Conservation (phyloP, 1,140 invertebrate species). For the Leptopilina clavipes region DNA sequence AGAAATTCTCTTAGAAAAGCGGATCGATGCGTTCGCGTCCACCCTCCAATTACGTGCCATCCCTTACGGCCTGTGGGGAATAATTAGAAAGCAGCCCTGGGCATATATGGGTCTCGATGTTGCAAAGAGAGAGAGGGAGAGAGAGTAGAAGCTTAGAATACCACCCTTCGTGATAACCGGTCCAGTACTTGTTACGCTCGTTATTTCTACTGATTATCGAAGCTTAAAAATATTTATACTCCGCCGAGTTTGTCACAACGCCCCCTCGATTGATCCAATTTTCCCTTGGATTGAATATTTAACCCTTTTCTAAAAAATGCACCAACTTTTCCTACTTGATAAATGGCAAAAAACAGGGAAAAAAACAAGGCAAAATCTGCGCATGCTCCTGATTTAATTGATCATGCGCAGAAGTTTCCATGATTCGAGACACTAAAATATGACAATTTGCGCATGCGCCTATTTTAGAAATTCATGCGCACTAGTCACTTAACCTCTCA, state of each 20-base stretch:
- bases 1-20: conserved; percentile 62
- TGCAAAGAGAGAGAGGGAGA: conserved; percentile 53
- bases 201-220: conserved; percentile 17
- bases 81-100: conserved; percentile 72
- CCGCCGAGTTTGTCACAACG: background rate
- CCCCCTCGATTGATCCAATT: background rate
- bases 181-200: conserved; percentile 28
- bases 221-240: conserved; percentile 32
- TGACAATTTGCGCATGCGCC: too few species aligned
- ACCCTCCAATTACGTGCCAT: conserved; percentile 71
- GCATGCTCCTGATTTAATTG: too few species aligned
- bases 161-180: conserved; percentile 17
- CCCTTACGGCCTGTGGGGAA: conserved; percentile 70
- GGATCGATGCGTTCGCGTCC: conserved; percentile 69
- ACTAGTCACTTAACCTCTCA: too few species aligned
- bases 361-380: too few species aligned
- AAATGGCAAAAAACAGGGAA: too few species aligned
- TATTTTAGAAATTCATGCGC: too few species aligned
- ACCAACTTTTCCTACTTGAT: too few species aligned
- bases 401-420: too few species aligned
- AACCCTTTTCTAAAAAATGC: too few species aligned
- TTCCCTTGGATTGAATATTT: too few species aligned
- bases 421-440: too few species aligned
- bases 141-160: conserved; percentile 37
- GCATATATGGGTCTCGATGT: conserved; percentile 56